Percentiles rank a stretch among this genome's conserved stretches.
phyloP scores from a whole-genome alignment of 53 echinoderm and acorn worm species.

The Holothuria leucospilota region DNA sequence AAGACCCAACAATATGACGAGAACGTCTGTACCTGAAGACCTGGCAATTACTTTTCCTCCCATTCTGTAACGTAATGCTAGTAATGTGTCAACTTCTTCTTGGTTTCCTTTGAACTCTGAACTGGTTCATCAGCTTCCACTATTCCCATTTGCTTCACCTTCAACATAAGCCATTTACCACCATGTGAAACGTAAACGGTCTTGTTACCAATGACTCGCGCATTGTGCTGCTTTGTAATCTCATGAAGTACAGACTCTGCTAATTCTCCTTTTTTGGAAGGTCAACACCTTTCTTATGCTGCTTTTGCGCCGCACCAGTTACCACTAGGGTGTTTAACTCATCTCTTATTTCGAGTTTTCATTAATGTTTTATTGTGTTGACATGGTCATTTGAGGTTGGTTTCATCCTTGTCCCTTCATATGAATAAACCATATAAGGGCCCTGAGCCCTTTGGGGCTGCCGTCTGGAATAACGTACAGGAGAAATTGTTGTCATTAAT shows the following conservation, averaged over 20 bases:
- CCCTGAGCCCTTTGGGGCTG: too few relatives aligned
- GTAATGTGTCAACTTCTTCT: constrained; percentile 44
- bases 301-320: constrained; percentile 51
- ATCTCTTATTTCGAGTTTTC: background rate
- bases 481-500: too few relatives aligned
- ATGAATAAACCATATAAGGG: too few relatives aligned
- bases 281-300: constrained; percentile 18
- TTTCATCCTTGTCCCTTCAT: too few relatives aligned
- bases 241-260: constrained; percentile 4
- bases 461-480: too few relatives aligned
- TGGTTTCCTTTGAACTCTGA: background rate
- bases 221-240: constrained; percentile 36
- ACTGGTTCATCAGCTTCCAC: constrained; percentile 31
- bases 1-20: constrained; percentile 14
- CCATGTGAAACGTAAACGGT: constrained; percentile 46
- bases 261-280: constrained; percentile 22
- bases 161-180: constrained; percentile 20
- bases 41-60: constrained; percentile 36
- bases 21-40: constrained; percentile 44
- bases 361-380: too few relatives aligned
- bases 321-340: constrained; percentile 3
- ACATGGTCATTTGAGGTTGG: too few relatives aligned
- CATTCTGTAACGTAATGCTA: constrained; percentile 38
- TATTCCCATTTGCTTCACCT: background rate
- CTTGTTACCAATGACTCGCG: constrained; percentile 30